Conservation (phyloP, 2,888 invertebrate genomes). For the Oligia fasciuncula region DNA sequence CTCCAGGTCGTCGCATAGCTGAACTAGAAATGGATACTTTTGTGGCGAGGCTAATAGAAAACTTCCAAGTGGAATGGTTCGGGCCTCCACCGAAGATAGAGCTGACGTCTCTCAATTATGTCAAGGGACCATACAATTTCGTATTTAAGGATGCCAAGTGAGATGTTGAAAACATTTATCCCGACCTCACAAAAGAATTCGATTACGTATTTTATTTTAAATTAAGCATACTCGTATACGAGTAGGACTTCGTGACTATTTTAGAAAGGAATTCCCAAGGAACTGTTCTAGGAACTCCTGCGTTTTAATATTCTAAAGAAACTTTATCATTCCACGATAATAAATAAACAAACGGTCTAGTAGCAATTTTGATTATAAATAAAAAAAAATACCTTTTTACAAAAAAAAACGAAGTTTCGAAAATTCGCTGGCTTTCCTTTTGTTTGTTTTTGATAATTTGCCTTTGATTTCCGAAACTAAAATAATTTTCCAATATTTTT, state of each 20-base stretch:
- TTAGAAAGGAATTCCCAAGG: neutral
- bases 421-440: neutral
- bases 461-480: neutral
- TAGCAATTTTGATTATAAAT: neutral
- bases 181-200: neutral
- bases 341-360: neutral
- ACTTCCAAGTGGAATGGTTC: conserved; percentile 77
- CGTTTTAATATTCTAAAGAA: neutral
- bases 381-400: neutral
- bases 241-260: too few species aligned
- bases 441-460: neutral
- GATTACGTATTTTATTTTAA: neutral
- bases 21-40: conserved; percentile 90
- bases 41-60: conserved; percentile 75
- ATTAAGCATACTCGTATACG: neutral
- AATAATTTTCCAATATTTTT: too few species aligned
- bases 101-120: conserved; percentile 75
- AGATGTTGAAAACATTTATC: neutral
- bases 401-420: neutral
- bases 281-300: neutral
- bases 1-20: conserved; percentile 90
- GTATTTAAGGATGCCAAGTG: conserved; percentile 75
- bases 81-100: conserved; percentile 74
- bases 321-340: neutral
- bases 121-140: conserved; percentile 79